These are phyloP conservation scores for Eustalomyia histrio DNA, from an alignment of 2,888 invertebrate species.

Conservation along the genomic window DNA sequence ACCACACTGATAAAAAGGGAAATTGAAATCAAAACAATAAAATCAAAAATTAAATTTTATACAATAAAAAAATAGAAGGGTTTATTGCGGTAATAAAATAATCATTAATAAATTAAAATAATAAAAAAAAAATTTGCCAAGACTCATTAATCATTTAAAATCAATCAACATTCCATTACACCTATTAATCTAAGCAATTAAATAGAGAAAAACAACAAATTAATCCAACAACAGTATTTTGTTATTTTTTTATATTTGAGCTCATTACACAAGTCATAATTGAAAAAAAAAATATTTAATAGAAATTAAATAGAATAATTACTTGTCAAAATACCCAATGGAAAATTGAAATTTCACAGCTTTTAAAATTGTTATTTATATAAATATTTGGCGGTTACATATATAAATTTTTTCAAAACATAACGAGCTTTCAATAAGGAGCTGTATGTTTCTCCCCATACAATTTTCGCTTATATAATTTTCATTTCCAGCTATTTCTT, in stretches of 20 bases:
- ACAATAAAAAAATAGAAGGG: not conserved
- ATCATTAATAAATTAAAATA: not conserved
- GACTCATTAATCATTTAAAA: conserved; percentile 43
- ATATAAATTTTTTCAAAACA: no score
- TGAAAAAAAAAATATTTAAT: conserved; percentile 14
- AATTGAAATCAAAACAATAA: not conserved
- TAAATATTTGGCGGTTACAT: no score
- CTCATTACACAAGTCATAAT: conserved; percentile 35
- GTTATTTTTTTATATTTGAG: conserved; percentile 11
- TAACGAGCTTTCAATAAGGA: no score
- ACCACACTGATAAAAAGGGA: conserved; percentile 1
- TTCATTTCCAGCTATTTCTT: no score
- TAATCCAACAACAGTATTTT: conserved; percentile 22
- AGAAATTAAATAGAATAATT: not conserved
- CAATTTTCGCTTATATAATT: no score
- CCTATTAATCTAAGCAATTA: conserved; percentile 37
- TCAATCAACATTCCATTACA: conserved; percentile 59
- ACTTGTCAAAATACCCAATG: conserved; percentile 5
- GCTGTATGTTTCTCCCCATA: no score
- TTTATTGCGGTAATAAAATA: not conserved
- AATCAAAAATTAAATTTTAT: not conserved
- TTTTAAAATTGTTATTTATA: no score
- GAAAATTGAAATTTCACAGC: not conserved
- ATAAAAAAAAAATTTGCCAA: not conserved
- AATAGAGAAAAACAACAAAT: conserved; percentile 37